Evolutionary conservation across 2,888 invertebrate species (phyloP).

Genomic region (Drosophila melanosoma): DNA sequence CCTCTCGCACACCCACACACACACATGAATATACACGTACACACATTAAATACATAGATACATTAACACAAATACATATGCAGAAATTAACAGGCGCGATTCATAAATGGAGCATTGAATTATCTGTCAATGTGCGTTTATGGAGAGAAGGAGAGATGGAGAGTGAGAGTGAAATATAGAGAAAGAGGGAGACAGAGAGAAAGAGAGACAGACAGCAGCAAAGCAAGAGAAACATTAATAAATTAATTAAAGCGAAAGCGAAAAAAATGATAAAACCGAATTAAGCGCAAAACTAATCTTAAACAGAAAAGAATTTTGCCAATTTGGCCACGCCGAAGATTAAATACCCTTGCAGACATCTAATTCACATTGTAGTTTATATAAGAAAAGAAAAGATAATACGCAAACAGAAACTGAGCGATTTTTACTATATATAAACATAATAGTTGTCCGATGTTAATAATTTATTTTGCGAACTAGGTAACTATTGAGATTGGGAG

Average conservation of each 20-base stretch:
- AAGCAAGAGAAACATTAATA: slow-evolving; percentile 34
- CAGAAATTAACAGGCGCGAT: slow-evolving; percentile 12
- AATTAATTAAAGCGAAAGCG: slow-evolving; percentile 4
- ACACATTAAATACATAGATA: slow-evolving; percentile 1
- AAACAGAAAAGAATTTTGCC: not conserved
- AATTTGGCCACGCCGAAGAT: not conserved
- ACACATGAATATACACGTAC: slow-evolving; percentile 26
- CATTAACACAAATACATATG: not conserved
- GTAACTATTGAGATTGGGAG: not conserved
- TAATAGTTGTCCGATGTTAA: not conserved
- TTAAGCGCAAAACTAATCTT: not conserved
- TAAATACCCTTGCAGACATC: not conserved
- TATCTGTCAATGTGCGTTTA: slow-evolving; percentile 29
- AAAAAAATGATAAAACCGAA: not conserved
- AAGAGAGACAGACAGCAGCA: slow-evolving; percentile 22
- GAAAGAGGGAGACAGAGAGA: slow-evolving; percentile 6
- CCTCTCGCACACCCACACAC: slow-evolving; percentile 16
- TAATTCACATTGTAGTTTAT: not conserved
- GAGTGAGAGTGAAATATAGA: not conserved
- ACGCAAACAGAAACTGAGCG: not conserved
- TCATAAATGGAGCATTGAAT: slow-evolving; percentile 19
- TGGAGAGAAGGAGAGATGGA: not conserved
- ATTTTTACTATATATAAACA: not conserved
- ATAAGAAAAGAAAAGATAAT: not conserved
- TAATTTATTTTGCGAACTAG: not conserved